Evolutionary conservation across 2,797 vertebrate species (phyloP).

Genomic region (Carcharodon carcharias): DNA sequence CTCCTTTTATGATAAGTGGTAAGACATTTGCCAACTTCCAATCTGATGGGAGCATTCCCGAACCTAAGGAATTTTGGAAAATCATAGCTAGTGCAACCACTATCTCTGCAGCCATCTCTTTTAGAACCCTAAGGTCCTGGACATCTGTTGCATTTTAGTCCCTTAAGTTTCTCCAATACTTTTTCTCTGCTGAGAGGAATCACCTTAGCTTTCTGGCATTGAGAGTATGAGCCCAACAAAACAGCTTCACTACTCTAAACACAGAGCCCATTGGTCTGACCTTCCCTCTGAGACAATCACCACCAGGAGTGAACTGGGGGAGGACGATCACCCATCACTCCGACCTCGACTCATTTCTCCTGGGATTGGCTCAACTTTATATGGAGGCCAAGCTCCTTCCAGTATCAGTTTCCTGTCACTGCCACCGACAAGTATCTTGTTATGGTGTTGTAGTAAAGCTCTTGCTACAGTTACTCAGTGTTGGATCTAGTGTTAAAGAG

Average conservation of each 20-base stretch:
- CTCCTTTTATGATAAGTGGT: too few relatives aligned
- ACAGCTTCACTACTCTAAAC: neutral
- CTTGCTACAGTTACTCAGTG: neutral
- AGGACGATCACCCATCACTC: neutral
- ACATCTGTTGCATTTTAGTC: too few relatives aligned
- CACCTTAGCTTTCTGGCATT: neutral
- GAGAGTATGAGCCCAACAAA: neutral
- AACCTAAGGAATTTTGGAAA: too few relatives aligned
- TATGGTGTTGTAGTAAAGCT: neutral
- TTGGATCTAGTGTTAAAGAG: neutral
- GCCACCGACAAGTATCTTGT: neutral
- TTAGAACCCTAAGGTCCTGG: too few relatives aligned
- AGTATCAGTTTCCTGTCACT: neutral
- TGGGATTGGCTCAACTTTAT: too few relatives aligned
- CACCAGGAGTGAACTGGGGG: neutral
- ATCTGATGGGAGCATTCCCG: too few relatives aligned
- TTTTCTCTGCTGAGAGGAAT: neutral
- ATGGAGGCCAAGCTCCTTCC: neutral
- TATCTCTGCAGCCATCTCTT: too few relatives aligned
- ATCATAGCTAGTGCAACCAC: too few relatives aligned
- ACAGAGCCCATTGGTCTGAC: neutral
- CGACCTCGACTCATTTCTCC: neutral
- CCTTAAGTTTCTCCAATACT: too few relatives aligned
- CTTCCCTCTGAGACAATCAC: neutral
- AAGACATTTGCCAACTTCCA: too few relatives aligned